phyloP scores from a whole-genome alignment of 2,888 invertebrate species.

The Sialis lutaria region DNA sequence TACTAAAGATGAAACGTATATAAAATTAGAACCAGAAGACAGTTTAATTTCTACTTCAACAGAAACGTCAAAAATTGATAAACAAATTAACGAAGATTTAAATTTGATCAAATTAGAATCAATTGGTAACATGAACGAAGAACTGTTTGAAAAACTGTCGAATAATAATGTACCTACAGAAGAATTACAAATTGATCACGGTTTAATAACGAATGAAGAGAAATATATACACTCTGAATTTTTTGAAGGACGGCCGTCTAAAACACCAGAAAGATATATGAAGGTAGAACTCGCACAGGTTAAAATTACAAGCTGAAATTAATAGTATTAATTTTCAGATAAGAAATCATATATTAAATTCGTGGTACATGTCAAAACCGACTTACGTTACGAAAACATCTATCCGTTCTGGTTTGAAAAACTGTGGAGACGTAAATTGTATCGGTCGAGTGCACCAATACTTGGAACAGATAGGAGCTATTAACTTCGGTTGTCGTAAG shows the following conservation, averaged over 20 bases:
- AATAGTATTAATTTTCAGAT: constrained; percentile 21
- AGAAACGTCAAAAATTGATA: too few relatives aligned
- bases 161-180: constrained; percentile 20
- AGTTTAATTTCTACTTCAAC: too few relatives aligned
- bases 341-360: constrained; percentile 35
- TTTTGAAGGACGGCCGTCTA: constrained; percentile 33
- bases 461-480: constrained; percentile 41
- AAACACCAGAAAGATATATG: constrained; percentile 36
- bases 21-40: too few relatives aligned
- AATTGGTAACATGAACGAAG: neutral
- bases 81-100: too few relatives aligned
- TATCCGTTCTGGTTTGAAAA: constrained; percentile 34
- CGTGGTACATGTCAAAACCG: constrained; percentile 34
- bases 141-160: constrained; percentile 1
- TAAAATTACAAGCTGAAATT: neutral
- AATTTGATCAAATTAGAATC: too few relatives aligned
- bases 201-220: constrained; percentile 31
- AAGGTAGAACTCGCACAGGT: constrained; percentile 18
- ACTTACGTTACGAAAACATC: constrained; percentile 38
- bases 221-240: constrained; percentile 34
- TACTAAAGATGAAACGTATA: too few relatives aligned
- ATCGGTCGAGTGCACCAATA: constrained; percentile 39
- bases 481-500: constrained; percentile 42
- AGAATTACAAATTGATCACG: constrained; percentile 24
- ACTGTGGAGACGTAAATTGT: constrained; percentile 43